Evolutionary conservation across 2,113 vertebrate genomes (phyloP).

Genomic region (Perognathus longimembris): DNA sequence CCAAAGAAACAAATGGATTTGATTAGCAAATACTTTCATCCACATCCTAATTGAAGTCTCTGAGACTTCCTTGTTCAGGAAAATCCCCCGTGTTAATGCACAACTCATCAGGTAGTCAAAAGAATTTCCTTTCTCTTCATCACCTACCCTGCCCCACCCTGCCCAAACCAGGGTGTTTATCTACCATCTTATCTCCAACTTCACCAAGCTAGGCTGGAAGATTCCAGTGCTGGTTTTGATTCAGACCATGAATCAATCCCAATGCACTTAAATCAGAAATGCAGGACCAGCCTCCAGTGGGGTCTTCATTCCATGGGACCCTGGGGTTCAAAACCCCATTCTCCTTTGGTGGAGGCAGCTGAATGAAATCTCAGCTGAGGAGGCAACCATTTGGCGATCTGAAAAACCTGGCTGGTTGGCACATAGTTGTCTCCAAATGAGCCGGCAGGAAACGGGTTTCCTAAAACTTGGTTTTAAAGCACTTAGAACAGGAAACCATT

Average conservation of each 20-base stretch:
- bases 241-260: background rate
- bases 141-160: background rate
- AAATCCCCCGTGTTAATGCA: constrained; percentile 74
- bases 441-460: constrained; percentile 97
- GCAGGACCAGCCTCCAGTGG: background rate
- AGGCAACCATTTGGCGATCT: constrained; percentile 39
- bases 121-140: constrained; percentile 38
- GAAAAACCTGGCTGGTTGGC: constrained; percentile 73
- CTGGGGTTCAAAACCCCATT: background rate
- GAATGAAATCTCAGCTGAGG: background rate
- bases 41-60: constrained; percentile 77
- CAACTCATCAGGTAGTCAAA: constrained; percentile 67
- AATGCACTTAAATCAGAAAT: background rate
- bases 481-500: constrained; percentile 98
- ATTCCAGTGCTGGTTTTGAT: constrained; percentile 29
- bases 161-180: background rate
- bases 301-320: background rate
- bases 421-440: constrained; percentile 89
- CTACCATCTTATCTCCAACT: background rate
- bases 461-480: constrained; percentile 96
- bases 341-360: background rate
- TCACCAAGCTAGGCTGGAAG: background rate
- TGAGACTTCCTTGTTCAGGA: constrained; percentile 77
- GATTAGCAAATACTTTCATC: constrained; percentile 82
- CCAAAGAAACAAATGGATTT: constrained; percentile 75